These are phyloP conservation scores for Lithodes maja DNA, from an alignment of 2,888 invertebrate genomes.

Conservation along the genomic window DNA sequence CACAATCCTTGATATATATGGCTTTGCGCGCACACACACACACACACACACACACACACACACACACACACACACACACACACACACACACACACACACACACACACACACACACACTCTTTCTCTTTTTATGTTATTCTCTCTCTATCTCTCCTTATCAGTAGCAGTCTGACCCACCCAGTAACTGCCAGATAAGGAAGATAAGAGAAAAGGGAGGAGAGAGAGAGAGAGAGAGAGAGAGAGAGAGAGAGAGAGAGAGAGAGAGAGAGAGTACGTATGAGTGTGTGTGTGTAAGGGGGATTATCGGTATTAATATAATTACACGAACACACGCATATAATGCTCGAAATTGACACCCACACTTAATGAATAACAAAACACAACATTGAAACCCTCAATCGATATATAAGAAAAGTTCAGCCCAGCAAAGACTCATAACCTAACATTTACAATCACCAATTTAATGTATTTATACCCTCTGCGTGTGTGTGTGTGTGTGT, in stretches of 20 bases:
- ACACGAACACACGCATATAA: no score
- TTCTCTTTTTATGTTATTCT: neutral
- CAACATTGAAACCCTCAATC: no score
- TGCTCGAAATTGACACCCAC: no score
- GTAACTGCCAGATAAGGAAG: neutral
- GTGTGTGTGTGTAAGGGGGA: neutral
- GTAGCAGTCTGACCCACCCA: neutral
- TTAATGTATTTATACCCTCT: no score
- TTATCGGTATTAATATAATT: no score
- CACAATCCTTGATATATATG: neutral
- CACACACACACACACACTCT: neutral
- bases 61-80: neutral
- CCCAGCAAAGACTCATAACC: no score
- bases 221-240: constrained; percentile 17
- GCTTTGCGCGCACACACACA: neutral
- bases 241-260: constrained; percentile 33
- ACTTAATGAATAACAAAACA: no score
- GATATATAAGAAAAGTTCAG: no score
- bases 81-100: neutral
- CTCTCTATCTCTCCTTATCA: neutral
- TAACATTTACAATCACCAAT: no score
- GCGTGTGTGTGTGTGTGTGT: no score
- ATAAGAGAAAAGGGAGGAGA: neutral
- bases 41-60: neutral
- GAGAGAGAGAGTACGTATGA: neutral